phyloP scores from a whole-genome alignment of 2,113 vertebrate genomes.

The Panthera uncia region DNA sequence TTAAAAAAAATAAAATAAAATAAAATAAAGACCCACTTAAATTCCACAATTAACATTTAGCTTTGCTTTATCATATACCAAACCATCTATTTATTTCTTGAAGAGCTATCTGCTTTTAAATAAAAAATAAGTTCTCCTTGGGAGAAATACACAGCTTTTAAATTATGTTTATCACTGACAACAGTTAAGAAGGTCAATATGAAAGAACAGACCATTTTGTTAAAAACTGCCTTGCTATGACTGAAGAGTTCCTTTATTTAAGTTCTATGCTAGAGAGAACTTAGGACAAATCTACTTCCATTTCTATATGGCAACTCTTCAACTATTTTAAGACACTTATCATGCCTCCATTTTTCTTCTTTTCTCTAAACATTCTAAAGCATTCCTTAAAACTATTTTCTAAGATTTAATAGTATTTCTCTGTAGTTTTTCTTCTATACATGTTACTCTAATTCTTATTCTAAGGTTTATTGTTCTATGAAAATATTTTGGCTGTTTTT shows the following conservation, averaged over 20 bases:
- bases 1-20: no score
- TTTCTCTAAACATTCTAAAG: background rate
- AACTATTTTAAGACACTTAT: background rate
- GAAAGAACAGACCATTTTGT: background rate
- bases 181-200: background rate
- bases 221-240: background rate
- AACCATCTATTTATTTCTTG: background rate
- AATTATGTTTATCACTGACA: background rate
- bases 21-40: background rate
- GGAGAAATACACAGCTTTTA: background rate
- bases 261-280: background rate
- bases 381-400: conserved; percentile 4
- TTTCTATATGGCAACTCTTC: background rate
- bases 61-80: conserved; percentile 3
- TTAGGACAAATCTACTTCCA: background rate
- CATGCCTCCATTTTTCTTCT: background rate
- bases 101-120: background rate
- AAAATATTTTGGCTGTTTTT: background rate
- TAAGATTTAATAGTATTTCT: conserved; percentile 31
- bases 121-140: background rate
- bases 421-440: background rate
- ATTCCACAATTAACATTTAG: background rate
- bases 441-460: background rate
- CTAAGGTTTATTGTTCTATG: background rate
- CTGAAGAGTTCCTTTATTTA: background rate